Base-by-base conservation (phyloP, 1,140 invertebrate genomes). In the Rhagoletis pomonella region DNA sequence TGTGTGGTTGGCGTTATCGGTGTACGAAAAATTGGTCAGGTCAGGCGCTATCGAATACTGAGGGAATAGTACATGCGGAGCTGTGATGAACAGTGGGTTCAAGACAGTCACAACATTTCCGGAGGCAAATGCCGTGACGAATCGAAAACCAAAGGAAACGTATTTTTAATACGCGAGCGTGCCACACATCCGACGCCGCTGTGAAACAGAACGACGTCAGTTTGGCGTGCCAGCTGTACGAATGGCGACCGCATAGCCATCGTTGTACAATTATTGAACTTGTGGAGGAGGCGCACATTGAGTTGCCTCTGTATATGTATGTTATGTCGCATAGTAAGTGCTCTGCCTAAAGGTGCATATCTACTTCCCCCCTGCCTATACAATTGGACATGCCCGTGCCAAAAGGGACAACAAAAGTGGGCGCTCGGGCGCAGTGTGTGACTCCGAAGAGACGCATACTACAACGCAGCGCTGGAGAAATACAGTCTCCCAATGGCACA, bases 171-270 rank as follows among this genome's bases (percentile, higher is more conserved):
- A 44, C 3, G 7, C 2, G 86, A 65, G 55, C 65, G 77, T 87
- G 69, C 55, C 87, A 55, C 3, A 62, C 3, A 73, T n/a, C n/a
- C 9, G 44, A 62, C 60, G 9, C 19, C 19, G n/a, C 42, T 17
- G 42, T 58, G n/a, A 17, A 39, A 14, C 44, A 7, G 59, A 19
- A 59, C 10, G 6, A 58, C n/a, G 44, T 12, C 39, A 50, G 44
- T 44, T 81, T 84, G 58, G 87, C 69, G 87, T 87, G 58, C 58
- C 87, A 88, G 73, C 67, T 67, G 87, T 77, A 88, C 84, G 87
- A 88, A 88, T 86, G 84, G 87, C 87, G 87, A 60, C n/a, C 10
- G 42, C 50, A 1, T 85, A 88, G 87, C 87, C 87, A 86, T 88
- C 64, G 84, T 73, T 69, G 87, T 77, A 86, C 87, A 85, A 55